Percentiles rank a stretch among this genome's conserved stretches.
Evolutionary conservation across 2,797 vertebrate genomes (phyloP).

Genomic region (Anguilla megastoma): DNA sequence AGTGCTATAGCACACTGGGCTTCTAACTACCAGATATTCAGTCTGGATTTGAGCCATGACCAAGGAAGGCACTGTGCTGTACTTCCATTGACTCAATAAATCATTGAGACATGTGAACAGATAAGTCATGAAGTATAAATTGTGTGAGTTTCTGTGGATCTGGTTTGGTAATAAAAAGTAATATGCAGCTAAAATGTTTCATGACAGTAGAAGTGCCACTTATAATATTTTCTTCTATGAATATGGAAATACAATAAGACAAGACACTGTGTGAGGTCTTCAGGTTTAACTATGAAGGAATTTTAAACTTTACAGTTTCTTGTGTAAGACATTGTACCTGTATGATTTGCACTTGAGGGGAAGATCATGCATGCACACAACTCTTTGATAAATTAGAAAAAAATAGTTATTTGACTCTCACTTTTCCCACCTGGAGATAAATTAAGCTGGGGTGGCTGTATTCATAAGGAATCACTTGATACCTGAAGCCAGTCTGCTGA

Average conservation of each 20-base stretch:
- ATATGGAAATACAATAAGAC: background rate
- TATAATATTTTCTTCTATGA: background rate
- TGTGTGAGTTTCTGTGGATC: background rate
- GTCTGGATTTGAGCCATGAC: background rate
- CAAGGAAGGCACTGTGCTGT: background rate
- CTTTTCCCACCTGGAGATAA: constrained; percentile 28
- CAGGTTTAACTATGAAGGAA: background rate
- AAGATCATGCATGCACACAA: too few species aligned
- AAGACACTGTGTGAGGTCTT: background rate
- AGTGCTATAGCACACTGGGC: background rate
- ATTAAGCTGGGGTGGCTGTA: constrained; percentile 42
- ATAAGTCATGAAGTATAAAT: background rate
- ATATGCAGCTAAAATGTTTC: background rate
- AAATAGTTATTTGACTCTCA: background rate
- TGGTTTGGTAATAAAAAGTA: background rate
- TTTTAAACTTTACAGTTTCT: background rate
- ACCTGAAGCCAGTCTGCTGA: constrained; percentile 44
- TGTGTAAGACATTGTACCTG: background rate
- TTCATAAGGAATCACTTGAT: constrained; percentile 49
- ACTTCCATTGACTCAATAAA: background rate
- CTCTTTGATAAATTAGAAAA: background rate
- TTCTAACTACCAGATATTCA: background rate
- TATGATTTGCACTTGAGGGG: too few species aligned
- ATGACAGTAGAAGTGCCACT: background rate
- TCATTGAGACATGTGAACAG: background rate